Conservation (phyloP, 2,113 vertebrate genomes). For the Hylia prasina region DNA sequence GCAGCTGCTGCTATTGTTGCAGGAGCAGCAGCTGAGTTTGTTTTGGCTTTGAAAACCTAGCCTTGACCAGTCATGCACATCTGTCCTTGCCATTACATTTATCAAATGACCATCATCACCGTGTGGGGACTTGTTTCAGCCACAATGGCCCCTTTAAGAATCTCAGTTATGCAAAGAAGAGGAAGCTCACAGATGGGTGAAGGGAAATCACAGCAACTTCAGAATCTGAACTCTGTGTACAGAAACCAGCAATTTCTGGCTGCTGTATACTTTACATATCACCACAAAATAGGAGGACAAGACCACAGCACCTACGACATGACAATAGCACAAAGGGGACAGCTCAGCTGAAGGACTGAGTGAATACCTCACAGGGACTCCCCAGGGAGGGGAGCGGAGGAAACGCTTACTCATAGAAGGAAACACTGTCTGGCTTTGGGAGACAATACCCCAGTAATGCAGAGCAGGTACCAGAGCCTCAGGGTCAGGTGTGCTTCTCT, state of each 20-base stretch:
- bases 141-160: background rate
- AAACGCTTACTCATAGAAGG: conserved; percentile 10
- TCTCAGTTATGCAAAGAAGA: background rate
- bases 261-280: background rate
- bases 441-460: background rate
- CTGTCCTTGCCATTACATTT: background rate
- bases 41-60: background rate
- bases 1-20: background rate
- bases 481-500: background rate
- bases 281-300: background rate
- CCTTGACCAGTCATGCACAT: background rate
- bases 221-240: background rate
- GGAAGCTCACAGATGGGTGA: background rate
- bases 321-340: background rate
- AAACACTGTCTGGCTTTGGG: background rate
- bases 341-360: background rate
- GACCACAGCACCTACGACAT: accelerated
- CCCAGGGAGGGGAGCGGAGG: background rate
- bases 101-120: background rate
- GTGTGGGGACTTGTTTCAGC: background rate
- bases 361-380: background rate
- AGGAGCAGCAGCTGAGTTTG: background rate
- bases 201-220: background rate
- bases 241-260: background rate
- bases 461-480: background rate